phyloP scores from a whole-genome alignment of 2,113 vertebrate genomes.

The Coregonus clupeaformis region DNA sequence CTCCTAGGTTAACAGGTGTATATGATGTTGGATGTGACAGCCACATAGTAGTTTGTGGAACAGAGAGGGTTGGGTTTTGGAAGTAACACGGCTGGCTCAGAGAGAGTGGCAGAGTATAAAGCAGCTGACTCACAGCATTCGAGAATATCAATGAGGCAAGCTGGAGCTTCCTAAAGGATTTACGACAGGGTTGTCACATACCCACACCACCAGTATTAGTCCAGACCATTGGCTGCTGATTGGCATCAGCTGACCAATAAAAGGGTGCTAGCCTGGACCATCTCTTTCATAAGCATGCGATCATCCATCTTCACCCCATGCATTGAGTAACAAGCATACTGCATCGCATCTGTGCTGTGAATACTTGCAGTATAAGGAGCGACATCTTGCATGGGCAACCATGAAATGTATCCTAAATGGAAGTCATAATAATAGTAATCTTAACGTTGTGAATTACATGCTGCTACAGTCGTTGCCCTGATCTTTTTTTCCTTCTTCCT shows the following conservation, averaged over 20 bases:
- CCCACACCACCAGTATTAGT: neutral
- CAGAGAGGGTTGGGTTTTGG: neutral
- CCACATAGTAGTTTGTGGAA: neutral
- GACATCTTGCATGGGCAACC: too few relatives aligned
- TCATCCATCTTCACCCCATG: too few relatives aligned
- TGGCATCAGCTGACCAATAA: neutral
- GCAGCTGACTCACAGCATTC: conserved; percentile 11
- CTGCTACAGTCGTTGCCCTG: neutral
- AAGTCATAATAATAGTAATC: neutral
- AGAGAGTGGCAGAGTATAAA: conserved; percentile 3
- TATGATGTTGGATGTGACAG: too few relatives aligned
- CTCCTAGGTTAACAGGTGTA: too few relatives aligned
- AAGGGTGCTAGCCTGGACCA: neutral
- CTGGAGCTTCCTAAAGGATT: conserved; percentile 10
- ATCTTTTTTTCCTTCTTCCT: neutral
- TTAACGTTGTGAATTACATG: neutral
- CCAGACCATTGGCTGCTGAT: neutral
- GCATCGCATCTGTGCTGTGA: neutral
- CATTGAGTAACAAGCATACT: neutral
- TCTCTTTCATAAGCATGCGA: neutral
- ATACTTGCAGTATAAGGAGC: too few relatives aligned
- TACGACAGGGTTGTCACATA: conserved; percentile 6
- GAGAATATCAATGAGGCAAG: conserved; percentile 35
- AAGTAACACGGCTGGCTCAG: conserved; percentile 1
- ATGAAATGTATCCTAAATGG: too few relatives aligned